Percentiles rank a stretch among this genome's conserved stretches.
phyloP scores from a whole-genome alignment of 2,888 invertebrate genomes.

The Caenorhabditis sp. region DNA sequence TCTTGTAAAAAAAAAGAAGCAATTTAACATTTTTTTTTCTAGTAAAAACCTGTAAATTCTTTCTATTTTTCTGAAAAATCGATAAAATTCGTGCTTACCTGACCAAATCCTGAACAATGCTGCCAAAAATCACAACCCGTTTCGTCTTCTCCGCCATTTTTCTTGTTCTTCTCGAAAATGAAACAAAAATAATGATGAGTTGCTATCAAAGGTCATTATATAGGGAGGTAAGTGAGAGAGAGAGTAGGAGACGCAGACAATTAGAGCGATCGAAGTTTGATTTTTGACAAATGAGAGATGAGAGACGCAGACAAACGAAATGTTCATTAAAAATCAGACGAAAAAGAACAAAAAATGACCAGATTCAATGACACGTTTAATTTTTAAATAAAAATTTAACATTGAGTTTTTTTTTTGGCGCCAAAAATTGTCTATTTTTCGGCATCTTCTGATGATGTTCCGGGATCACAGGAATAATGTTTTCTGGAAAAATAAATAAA shows the following conservation, averaged over 20 bases:
- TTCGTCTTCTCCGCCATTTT: conserved; percentile 8
- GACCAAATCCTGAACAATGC: conserved; percentile 70
- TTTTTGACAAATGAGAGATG: too few species aligned
- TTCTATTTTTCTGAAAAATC: too few species aligned
- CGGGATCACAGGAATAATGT: conserved; percentile 45
- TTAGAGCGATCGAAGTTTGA: neutral
- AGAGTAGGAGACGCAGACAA: conserved; percentile 10
- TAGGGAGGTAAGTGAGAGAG: neutral
- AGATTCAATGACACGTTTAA: too few species aligned
- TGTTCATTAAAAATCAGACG: neutral
- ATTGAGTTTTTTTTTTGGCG: too few species aligned
- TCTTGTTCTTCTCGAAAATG: neutral
- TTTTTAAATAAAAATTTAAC: too few species aligned
- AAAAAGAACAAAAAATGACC: neutral
- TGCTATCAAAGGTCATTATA: neutral
- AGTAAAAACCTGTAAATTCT: too few species aligned
- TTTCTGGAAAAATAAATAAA: too few species aligned
- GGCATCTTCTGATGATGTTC: too few species aligned
- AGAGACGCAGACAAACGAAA: too few species aligned
- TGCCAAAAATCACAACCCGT: conserved; percentile 66
- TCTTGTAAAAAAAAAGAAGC: too few species aligned
- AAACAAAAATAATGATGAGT: conserved; percentile 17
- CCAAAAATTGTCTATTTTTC: too few species aligned
- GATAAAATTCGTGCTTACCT: too few species aligned
- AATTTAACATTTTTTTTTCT: neutral